A percentile compares a stretch with the other conserved stretches of the same genome.
phyloP scores from a whole-genome alignment of 1,140 invertebrate genomes.

The Trinorchestia longiramus region DNA sequence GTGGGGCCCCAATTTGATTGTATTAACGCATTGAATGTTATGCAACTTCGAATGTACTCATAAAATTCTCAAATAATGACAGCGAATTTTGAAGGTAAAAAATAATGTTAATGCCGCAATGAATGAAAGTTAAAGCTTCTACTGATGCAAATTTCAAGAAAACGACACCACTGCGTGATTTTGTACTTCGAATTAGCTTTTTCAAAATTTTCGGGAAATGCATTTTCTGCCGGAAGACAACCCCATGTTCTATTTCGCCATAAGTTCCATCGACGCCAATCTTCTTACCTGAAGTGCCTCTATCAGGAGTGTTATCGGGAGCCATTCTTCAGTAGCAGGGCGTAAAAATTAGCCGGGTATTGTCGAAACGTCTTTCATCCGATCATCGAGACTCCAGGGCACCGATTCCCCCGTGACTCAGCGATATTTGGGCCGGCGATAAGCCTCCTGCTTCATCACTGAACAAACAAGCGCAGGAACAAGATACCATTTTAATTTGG shows the following conservation, averaged over 20 bases:
- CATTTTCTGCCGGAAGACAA: background rate
- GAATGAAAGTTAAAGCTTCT: background rate
- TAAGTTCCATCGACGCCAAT: background rate
- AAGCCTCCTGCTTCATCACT: slow-evolving; percentile 48
- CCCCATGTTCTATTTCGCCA: background rate
- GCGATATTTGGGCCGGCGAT: background rate
- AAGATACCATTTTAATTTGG: slow-evolving; percentile 53
- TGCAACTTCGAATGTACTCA: too few species aligned
- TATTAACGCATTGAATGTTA: too few species aligned
- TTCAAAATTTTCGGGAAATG: background rate
- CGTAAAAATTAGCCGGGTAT: slow-evolving; percentile 42
- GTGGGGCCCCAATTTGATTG: too few species aligned
- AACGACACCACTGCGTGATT: background rate
- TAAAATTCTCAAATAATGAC: too few species aligned
- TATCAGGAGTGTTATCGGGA: background rate
- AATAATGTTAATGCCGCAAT: too few species aligned
- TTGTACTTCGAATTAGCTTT: background rate
- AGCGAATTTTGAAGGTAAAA: too few species aligned
- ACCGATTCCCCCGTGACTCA: slow-evolving; percentile 27
- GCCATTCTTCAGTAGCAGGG: slow-evolving; percentile 25
- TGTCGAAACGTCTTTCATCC: slow-evolving; percentile 19
- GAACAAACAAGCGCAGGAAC: slow-evolving; percentile 15
- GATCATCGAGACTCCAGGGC: slow-evolving; percentile 43
- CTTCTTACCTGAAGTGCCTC: background rate
- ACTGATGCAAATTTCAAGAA: background rate